Percentiles rank a stretch among this genome's conserved stretches.
phyloP scores from a whole-genome alignment of 2,888 invertebrate species.

The Ophion costatus region DNA sequence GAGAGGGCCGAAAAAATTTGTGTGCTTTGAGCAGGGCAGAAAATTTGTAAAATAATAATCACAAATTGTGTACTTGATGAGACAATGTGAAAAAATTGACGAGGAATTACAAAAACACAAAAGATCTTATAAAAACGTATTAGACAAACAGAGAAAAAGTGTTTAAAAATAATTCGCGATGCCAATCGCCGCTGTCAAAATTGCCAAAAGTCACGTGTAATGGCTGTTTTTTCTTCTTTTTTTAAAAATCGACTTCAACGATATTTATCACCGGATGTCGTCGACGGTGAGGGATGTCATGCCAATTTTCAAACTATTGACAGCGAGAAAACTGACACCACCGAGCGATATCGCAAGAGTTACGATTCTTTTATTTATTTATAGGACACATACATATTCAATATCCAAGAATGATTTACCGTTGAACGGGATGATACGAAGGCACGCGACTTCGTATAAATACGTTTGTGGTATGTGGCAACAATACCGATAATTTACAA shows the following conservation, averaged over 20 bases:
- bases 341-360: neutral
- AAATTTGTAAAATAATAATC: too few species aligned
- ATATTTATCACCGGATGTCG: neutral
- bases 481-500: conserved; percentile 10
- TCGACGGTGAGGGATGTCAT: neutral
- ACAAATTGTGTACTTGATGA: too few species aligned
- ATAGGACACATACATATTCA: neutral
- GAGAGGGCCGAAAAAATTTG: too few species aligned
- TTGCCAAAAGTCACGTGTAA: too few species aligned
- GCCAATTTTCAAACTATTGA: too few species aligned
- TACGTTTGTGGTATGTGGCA: neutral
- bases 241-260: neutral
- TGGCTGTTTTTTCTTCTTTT: neutral
- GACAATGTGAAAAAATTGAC: too few species aligned
- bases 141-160: too few species aligned
- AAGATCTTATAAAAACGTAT: too few species aligned
- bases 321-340: neutral
- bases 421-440: conserved; percentile 7
- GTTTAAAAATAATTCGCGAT: too few species aligned
- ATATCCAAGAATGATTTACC: neutral
- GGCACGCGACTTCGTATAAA: neutral
- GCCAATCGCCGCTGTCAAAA: too few species aligned
- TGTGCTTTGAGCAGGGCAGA: too few species aligned
- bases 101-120: too few species aligned
- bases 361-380: conserved; percentile 7